These are phyloP conservation scores for Coenonympha glycerion DNA, from an alignment of 2,888 invertebrate genomes.

Conservation along the genomic window DNA sequence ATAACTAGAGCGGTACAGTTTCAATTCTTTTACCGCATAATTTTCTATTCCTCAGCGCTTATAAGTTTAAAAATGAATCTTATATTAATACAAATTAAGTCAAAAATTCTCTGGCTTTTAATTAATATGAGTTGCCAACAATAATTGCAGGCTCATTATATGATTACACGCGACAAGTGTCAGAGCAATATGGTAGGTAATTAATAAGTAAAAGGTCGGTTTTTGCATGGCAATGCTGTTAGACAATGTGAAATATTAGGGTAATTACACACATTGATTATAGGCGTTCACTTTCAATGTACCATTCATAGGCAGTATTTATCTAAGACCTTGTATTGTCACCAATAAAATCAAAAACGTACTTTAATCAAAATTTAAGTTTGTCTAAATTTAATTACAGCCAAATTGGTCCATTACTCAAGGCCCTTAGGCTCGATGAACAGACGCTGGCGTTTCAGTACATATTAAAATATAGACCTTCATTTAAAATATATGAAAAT, in stretches of 20 bases:
- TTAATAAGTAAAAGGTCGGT: neutral
- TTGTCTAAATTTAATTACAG: no score
- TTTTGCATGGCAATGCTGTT: neutral
- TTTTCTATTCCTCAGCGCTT: neutral
- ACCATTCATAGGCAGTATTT: no score
- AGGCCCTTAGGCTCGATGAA: no score
- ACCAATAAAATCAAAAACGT: no score
- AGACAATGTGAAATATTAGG: neutral
- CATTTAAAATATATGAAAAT: no score
- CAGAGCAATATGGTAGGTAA: constrained; percentile 22
- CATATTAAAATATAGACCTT: no score
- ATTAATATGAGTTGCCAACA: constrained; percentile 28
- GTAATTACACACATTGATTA: neutral
- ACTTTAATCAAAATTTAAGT: no score
- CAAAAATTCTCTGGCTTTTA: neutral
- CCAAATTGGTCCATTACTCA: no score
- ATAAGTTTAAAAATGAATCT: constrained; percentile 13
- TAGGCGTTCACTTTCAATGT: neutral
- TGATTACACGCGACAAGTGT: constrained; percentile 34
- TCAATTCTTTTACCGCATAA: neutral
- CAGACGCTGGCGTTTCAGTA: no score
- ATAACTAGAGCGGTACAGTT: neutral
- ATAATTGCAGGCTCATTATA: constrained; percentile 47
- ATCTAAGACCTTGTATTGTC: no score
- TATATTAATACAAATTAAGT: constrained; percentile 2